These are phyloP conservation scores for Saguinus midas DNA, from an alignment of 2,113 vertebrate species.

Conservation along the genomic window DNA sequence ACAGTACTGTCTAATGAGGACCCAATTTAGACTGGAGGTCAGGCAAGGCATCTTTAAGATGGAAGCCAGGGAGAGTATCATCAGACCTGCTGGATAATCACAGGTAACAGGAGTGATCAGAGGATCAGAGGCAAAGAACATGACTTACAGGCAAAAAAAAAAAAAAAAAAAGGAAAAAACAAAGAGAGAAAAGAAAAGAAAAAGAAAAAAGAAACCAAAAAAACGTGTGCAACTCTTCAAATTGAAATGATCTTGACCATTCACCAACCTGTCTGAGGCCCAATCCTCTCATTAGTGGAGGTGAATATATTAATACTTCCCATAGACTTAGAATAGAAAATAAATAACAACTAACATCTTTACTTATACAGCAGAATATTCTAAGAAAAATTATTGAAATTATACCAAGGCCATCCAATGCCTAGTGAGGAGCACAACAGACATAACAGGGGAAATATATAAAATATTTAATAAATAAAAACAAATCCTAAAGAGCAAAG, in stretches of 20 bases:
- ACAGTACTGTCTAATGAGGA: not conserved
- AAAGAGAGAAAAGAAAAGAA: no score
- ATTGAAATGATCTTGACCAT: not conserved
- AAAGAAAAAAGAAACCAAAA: no score
- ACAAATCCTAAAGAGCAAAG: constrained; percentile 36
- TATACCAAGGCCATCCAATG: not conserved
- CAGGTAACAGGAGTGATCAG: not conserved
- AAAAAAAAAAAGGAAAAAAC: not conserved
- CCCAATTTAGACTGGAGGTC: not conserved
- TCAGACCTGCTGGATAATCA: not conserved
- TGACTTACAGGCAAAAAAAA: rapidly evolving
- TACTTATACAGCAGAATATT: not conserved
- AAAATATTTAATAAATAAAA: constrained; percentile 3
- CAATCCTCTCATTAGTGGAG: not conserved
- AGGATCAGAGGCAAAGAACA: not conserved
- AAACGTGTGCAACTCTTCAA: rapidly evolving
- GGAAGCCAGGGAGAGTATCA: not conserved
- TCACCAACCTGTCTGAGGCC: not conserved
- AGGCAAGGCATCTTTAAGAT: not conserved
- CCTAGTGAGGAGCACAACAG: not conserved
- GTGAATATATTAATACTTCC: not conserved
- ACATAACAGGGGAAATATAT: not conserved
- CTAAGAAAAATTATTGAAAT: not conserved
- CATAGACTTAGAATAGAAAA: constrained; percentile 9
- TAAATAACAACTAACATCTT: not conserved